These are phyloP conservation scores for Limnothrissa miodon DNA, from an alignment of 2,113 vertebrate genomes.

Conservation along the genomic window DNA sequence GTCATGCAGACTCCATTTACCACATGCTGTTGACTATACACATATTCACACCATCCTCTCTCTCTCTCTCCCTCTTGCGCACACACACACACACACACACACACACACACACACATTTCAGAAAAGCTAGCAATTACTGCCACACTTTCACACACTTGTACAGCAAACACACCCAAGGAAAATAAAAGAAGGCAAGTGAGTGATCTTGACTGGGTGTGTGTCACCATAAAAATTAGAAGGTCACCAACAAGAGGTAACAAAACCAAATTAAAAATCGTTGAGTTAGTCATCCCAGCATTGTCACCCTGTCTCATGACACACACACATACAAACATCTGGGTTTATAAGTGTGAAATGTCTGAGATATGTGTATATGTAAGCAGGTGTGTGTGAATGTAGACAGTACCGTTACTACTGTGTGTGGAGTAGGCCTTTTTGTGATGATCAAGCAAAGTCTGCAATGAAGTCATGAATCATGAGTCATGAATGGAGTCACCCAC, in stretches of 20 bases:
- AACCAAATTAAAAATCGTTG: background rate
- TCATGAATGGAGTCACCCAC: background rate
- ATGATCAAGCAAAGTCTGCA: background rate
- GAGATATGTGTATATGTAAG: background rate
- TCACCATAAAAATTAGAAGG: background rate
- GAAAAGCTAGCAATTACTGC: background rate
- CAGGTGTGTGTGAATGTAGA: background rate
- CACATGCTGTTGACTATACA: background rate
- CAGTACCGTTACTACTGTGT: background rate
- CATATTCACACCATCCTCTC: background rate
- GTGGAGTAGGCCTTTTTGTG: background rate
- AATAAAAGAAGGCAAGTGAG: background rate
- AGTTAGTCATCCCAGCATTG: background rate
- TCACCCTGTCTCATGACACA: background rate
- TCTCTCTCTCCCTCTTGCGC: background rate
- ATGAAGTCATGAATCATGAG: background rate
- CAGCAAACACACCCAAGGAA: background rate
- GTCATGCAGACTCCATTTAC: background rate
- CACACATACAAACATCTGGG: background rate
- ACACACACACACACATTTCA: background rate
- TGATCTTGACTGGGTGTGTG: background rate
- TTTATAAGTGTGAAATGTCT: background rate
- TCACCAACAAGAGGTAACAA: background rate
- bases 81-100: background rate
- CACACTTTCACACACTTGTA: background rate